Conservation (phyloP, 2,113 vertebrate genomes). For the Gopherus flavomarginatus region DNA sequence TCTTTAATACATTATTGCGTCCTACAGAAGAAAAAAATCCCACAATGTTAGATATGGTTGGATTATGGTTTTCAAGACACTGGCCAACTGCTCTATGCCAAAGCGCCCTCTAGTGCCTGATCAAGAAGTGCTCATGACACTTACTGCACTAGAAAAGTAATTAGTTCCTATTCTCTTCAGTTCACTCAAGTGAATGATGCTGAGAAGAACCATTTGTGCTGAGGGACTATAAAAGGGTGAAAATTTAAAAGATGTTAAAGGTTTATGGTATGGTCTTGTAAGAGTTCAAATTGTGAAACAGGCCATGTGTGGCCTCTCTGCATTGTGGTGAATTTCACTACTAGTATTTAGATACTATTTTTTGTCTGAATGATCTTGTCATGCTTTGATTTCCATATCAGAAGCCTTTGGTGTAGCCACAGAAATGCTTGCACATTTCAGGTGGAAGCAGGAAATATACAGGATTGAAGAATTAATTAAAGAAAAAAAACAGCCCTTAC, state of each 20-base stretch:
- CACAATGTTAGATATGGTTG: no score
- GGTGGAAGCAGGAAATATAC: background rate
- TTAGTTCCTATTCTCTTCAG: background rate
- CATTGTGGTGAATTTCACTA: background rate
- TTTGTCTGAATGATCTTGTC: background rate
- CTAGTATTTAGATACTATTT: background rate
- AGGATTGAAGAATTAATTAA: background rate
- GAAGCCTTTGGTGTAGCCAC: background rate
- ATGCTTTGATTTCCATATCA: background rate
- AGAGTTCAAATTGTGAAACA: background rate
- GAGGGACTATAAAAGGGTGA: accelerated
- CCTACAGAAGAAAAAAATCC: background rate
- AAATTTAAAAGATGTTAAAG: accelerated
- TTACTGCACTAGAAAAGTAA: background rate
- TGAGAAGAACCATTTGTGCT: background rate
- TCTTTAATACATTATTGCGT: background rate
- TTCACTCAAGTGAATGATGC: background rate
- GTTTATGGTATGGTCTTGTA: accelerated
- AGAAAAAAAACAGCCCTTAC: background rate
- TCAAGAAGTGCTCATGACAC: background rate
- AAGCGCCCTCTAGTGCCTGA: background rate
- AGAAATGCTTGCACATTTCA: background rate
- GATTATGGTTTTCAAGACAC: background rate
- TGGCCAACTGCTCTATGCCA: background rate
- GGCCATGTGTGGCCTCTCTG: background rate